Evolutionary conservation across 1,140 invertebrate species (phyloP).

Genomic region (Neuroterus valhalla): DNA sequence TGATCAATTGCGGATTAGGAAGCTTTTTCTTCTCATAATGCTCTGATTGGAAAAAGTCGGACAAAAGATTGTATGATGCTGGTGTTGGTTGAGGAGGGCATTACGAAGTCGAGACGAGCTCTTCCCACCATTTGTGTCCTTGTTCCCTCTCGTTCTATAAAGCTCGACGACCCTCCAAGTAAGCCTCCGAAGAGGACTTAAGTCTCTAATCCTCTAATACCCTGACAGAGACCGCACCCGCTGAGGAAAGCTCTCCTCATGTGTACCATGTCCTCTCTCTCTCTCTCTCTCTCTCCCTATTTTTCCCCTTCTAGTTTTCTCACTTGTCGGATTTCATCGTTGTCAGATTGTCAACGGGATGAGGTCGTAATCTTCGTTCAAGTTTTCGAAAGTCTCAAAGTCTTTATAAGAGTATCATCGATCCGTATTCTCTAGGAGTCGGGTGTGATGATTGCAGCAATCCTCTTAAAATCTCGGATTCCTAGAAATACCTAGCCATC

Average conservation of each 20-base stretch:
- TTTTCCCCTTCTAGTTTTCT: slow-evolving; percentile 17
- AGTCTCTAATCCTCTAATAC: slow-evolving; percentile 57
- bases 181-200: slow-evolving; percentile 46
- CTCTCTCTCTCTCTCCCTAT: slow-evolving; percentile 9
- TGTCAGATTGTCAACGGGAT: slow-evolving; percentile 26
- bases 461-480: not conserved
- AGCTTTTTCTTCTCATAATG: not conserved
- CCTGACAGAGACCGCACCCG: slow-evolving; percentile 33
- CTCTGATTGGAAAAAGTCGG: slow-evolving; percentile 10
- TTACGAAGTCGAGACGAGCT: slow-evolving; percentile 38
- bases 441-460: not conserved
- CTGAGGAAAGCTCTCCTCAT: slow-evolving; percentile 5
- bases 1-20: slow-evolving; percentile 4
- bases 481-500: not conserved
- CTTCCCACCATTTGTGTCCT: slow-evolving; percentile 40
- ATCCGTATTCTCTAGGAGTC: not conserved
- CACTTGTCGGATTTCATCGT: slow-evolving; percentile 29
- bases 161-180: slow-evolving; percentile 41
- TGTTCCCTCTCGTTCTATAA: slow-evolving; percentile 33
- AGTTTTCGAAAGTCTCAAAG: not conserved
- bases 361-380: slow-evolving; percentile 24
- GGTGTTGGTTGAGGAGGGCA: slow-evolving; percentile 31
- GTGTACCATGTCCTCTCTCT: not conserved
- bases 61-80: slow-evolving; percentile 17
- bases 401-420: slow-evolving; percentile 12